A percentile compares a stretch with the other conserved stretches of the same genome.
Evolutionary conservation across 1,140 invertebrate genomes (phyloP).

Genomic region (Mizuhopecten yessoensis): DNA sequence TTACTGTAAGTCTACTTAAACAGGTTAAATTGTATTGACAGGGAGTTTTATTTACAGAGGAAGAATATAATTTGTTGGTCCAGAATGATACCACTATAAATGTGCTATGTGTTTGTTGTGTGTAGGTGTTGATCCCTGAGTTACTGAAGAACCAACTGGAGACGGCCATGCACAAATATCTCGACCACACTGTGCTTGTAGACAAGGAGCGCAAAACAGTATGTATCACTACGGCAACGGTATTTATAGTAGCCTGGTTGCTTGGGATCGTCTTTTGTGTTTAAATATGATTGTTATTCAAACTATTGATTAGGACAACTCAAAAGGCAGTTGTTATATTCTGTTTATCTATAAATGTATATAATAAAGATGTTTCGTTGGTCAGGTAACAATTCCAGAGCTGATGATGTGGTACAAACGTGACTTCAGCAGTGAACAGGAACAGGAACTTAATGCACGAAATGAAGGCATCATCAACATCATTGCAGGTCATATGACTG

Average conservation of each 20-base stretch:
- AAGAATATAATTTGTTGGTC: too few species aligned
- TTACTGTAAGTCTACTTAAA: too few species aligned
- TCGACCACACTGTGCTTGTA: conserved; percentile 69
- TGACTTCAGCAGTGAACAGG: conserved; percentile 68
- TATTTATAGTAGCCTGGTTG: too few species aligned
- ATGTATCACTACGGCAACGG: not conserved
- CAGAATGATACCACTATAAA: too few species aligned
- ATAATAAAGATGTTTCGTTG: not conserved
- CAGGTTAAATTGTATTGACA: too few species aligned
- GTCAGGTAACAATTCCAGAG: conserved; percentile 75
- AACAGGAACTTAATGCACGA: conserved; percentile 58
- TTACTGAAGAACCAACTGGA: conserved; percentile 71
- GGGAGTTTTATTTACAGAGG: too few species aligned
- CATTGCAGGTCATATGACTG: conserved; percentile 66
- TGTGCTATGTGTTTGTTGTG: not conserved
- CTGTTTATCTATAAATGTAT: not conserved
- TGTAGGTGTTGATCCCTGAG: conserved; percentile 74
- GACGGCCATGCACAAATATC: conserved; percentile 73
- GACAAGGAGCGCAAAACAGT: conserved; percentile 70
- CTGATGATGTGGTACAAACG: conserved; percentile 72
- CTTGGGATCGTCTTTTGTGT: too few species aligned
- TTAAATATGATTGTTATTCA: too few species aligned
- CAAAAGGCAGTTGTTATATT: too few species aligned
- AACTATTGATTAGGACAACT: not conserved
- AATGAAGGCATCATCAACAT: conserved; percentile 73